phyloP scores from a whole-genome alignment of 2,888 invertebrate species.

The Temnothorax rugatulus region DNA sequence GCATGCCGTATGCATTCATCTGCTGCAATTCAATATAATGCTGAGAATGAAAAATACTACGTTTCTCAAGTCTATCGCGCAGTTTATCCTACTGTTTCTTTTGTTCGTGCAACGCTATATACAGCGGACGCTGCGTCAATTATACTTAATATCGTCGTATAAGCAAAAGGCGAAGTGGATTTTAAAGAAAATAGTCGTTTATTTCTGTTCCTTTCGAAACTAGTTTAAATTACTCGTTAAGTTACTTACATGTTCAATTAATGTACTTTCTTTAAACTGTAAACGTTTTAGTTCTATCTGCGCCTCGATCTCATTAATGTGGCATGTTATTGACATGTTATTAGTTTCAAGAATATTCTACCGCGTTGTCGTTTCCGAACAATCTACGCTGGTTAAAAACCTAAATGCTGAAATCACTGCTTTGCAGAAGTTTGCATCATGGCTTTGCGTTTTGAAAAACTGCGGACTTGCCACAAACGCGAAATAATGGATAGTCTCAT shows the following conservation, averaged over 20 bases:
- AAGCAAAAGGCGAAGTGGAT: not conserved
- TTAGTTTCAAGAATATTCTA: not conserved
- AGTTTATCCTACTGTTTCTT: not conserved
- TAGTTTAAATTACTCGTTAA: slow-evolving; percentile 12
- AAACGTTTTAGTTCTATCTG: not conserved
- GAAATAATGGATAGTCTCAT: slow-evolving; percentile 49
- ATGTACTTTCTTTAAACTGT: not conserved
- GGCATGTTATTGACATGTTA: not conserved
- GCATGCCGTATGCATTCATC: not conserved
- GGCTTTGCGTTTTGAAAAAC: slow-evolving; percentile 18
- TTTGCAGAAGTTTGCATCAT: not conserved
- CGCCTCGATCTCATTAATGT: not conserved
- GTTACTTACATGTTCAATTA: not conserved
- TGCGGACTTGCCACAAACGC: slow-evolving; percentile 36
- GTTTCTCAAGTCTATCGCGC: not conserved
- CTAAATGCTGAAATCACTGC: not conserved
- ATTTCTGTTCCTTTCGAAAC: not conserved
- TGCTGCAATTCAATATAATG: not conserved
- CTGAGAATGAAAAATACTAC: not conserved
- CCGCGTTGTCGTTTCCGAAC: not conserved
- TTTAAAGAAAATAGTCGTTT: not conserved
- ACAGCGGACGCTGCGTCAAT: not conserved
- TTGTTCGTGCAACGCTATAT: not conserved
- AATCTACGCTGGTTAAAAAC: not conserved
- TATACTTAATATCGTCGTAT: slow-evolving; percentile 19